Conservation (phyloP, 2,113 vertebrate species). For the Micromys minutus region DNA sequence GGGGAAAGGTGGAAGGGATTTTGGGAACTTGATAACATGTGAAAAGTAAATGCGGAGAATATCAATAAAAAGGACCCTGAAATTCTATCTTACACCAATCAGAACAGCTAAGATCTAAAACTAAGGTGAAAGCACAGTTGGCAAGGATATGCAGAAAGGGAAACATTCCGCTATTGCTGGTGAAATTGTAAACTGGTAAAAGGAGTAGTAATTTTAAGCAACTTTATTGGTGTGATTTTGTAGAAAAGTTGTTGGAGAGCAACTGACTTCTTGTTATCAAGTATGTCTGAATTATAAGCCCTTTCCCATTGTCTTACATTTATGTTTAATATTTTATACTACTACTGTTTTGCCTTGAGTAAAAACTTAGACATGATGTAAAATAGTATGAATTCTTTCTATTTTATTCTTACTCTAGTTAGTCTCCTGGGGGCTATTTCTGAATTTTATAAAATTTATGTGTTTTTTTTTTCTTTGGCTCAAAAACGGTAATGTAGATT, state of each 20-base stretch:
- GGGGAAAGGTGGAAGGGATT: no score
- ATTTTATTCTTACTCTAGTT: neutral
- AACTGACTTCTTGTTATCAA: neutral
- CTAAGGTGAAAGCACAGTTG: no score
- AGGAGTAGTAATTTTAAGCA: neutral
- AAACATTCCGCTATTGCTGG: no score
- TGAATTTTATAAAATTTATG: neutral
- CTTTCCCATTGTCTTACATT: neutral
- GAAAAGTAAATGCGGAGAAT: no score
- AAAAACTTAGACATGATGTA: neutral
- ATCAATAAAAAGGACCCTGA: no score
- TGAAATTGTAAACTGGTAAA: no score
- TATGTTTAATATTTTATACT: neutral
- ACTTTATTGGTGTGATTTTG: no score
- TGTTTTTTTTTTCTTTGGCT: neutral
- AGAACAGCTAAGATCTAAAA: no score
- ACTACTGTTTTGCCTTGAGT: neutral
- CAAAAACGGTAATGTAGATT: neutral
- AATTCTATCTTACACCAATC: no score
- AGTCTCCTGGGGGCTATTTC: neutral
- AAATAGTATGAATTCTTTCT: neutral
- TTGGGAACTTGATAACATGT: no score
- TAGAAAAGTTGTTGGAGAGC: rapidly evolving
- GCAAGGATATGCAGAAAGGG: no score
- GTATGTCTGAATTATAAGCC: no score